Conservation (phyloP, 2,113 vertebrate species). For the Anguilla rostrata region DNA sequence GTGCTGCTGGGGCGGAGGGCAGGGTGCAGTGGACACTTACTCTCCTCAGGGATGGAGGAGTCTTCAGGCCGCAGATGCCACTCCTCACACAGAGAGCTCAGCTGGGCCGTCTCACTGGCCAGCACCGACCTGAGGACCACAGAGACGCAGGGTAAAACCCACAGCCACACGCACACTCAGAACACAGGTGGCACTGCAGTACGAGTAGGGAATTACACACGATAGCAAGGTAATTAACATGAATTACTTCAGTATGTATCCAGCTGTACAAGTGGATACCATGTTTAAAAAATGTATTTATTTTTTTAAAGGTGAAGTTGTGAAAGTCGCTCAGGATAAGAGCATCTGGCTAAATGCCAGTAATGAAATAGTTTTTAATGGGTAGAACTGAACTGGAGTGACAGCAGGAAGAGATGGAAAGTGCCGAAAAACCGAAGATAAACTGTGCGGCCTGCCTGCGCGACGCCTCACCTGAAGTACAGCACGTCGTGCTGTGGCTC, state of each 20-base stretch:
- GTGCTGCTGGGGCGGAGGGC: too few relatives aligned
- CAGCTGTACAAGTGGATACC: too few relatives aligned
- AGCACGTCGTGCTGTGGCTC: constrained; percentile 61
- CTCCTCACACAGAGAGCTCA: constrained; percentile 65
- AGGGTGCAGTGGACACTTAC: constrained; percentile 62
- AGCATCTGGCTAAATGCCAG: too few relatives aligned
- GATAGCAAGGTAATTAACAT: too few relatives aligned
- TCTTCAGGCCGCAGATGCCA: constrained; percentile 81
- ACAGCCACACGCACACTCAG: neutral
- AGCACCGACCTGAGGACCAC: constrained; percentile 70
- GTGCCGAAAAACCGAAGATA: too few relatives aligned
- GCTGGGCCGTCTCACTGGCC: constrained; percentile 67
- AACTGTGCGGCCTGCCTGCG: neutral
- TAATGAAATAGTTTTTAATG: neutral
- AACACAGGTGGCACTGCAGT: neutral
- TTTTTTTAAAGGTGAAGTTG: too few relatives aligned
- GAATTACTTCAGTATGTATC: too few relatives aligned
- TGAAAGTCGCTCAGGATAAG: too few relatives aligned
- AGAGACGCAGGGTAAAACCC: neutral
- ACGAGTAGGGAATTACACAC: too few relatives aligned
- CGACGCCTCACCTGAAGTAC: constrained; percentile 65
- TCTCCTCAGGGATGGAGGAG: constrained; percentile 84
- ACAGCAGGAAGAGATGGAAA: too few relatives aligned
- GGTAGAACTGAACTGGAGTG: neutral
- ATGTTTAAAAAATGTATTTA: too few relatives aligned